Conservation (phyloP, 2,113 vertebrate genomes). For the Grus americana region DNA sequence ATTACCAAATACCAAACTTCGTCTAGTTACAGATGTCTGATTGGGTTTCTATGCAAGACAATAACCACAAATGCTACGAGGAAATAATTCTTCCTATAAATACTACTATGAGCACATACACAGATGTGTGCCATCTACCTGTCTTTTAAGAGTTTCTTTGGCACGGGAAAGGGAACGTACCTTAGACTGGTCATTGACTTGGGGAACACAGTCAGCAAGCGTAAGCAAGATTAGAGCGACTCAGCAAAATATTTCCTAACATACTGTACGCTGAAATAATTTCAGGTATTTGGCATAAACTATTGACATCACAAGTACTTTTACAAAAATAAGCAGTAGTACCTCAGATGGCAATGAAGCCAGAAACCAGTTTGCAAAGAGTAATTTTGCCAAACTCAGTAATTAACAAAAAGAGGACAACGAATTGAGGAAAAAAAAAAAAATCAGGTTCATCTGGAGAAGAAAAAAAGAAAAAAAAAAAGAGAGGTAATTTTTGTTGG, state of each 20-base stretch:
- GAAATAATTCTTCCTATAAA: not conserved
- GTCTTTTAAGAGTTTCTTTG: no score
- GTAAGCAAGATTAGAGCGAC: not conserved
- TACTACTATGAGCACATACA: not conserved
- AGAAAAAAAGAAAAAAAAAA: not conserved
- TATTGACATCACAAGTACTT: not conserved
- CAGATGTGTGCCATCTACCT: not conserved
- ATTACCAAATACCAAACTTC: not conserved
- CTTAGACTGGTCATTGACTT: not conserved
- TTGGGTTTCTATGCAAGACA: not conserved
- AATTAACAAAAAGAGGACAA: not conserved
- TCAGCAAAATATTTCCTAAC: not conserved
- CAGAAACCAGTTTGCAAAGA: not conserved
- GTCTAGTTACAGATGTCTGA: not conserved
- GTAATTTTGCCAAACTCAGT: not conserved
- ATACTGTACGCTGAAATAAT: not conserved
- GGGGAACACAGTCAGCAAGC: not conserved
- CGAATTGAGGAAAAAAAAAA: not conserved
- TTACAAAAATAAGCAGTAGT: not conserved
- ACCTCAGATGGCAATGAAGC: not conserved
- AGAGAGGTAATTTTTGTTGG: not conserved
- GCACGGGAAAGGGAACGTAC: not conserved
- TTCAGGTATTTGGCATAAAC: not conserved
- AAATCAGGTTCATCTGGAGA: not conserved
- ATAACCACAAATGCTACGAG: not conserved